Conservation (phyloP, 2,888 invertebrate genomes). For the Tetropium fuscum region DNA sequence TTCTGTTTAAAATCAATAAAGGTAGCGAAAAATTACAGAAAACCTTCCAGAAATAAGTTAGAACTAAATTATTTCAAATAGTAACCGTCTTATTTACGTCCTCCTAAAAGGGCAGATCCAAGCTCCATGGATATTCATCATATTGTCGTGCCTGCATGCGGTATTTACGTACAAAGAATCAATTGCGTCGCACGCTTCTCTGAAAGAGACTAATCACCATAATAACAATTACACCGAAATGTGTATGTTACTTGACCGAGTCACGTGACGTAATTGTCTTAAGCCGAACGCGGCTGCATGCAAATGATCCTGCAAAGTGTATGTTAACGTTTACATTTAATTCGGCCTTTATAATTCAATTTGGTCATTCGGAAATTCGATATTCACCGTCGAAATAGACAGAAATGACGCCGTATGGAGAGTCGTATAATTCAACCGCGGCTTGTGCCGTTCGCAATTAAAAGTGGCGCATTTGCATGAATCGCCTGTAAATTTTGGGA, state of each 20-base stretch:
- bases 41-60: too few relatives aligned
- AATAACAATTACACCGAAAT: conserved; percentile 20
- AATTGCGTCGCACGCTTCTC: background rate
- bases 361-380: conserved; percentile 31
- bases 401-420: background rate
- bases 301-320: conserved; percentile 34
- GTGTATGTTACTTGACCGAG: conserved; percentile 31
- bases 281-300: conserved; percentile 37
- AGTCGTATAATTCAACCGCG: background rate
- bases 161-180: background rate
- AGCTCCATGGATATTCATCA: too few relatives aligned
- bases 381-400: background rate
- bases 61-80: too few relatives aligned
- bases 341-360: conserved; percentile 33
- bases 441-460: conserved; percentile 17
- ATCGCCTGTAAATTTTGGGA: conserved; percentile 25
- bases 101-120: too few relatives aligned
- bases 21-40: too few relatives aligned
- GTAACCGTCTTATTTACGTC: too few relatives aligned
- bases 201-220: background rate
- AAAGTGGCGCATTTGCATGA: conserved; percentile 24
- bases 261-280: conserved; percentile 37
- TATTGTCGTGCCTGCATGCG: too few relatives aligned
- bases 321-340: conserved; percentile 34
- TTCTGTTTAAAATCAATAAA: too few relatives aligned